Evolutionary conservation across 2,888 invertebrate species (phyloP).

Genomic region (Drosophila maculinotata): DNA sequence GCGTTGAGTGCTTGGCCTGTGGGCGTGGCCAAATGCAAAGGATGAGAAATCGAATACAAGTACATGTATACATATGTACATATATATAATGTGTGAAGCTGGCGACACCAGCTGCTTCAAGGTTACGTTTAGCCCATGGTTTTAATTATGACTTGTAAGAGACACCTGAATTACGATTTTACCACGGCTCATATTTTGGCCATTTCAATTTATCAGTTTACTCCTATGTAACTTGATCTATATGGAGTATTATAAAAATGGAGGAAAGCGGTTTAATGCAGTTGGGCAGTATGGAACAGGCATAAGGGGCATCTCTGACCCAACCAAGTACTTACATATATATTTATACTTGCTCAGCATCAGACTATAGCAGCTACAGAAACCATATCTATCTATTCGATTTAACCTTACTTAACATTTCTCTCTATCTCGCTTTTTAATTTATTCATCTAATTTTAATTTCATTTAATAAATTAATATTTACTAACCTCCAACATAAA

Average conservation of each 20-base stretch:
- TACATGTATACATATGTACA: constrained; percentile 3
- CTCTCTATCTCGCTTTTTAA: no score
- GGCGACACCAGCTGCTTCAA: constrained; percentile 39
- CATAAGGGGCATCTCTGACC: no score
- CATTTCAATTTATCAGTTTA: neutral
- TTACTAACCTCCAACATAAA: no score
- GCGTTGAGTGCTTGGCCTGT: constrained; percentile 32
- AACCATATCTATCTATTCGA: no score
- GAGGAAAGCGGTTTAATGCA: no score
- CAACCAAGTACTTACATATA: no score
- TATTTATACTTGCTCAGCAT: no score
- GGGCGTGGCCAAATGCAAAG: constrained; percentile 22
- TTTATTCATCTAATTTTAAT: no score
- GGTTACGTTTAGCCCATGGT: constrained; percentile 43
- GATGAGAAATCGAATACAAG: constrained; percentile 26
- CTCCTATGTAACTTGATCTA: neutral
- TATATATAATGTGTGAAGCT: neutral
- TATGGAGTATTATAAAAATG: neutral
- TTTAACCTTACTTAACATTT: no score
- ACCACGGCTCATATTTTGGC: neutral
- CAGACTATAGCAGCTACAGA: no score
- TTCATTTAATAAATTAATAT: no score
- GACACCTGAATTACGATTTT: constrained; percentile 18
- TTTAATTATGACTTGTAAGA: constrained; percentile 18
- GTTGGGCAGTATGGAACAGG: no score